Base-by-base conservation (phyloP, 2,113 vertebrate genomes). In the Charadrius vociferus region DNA sequence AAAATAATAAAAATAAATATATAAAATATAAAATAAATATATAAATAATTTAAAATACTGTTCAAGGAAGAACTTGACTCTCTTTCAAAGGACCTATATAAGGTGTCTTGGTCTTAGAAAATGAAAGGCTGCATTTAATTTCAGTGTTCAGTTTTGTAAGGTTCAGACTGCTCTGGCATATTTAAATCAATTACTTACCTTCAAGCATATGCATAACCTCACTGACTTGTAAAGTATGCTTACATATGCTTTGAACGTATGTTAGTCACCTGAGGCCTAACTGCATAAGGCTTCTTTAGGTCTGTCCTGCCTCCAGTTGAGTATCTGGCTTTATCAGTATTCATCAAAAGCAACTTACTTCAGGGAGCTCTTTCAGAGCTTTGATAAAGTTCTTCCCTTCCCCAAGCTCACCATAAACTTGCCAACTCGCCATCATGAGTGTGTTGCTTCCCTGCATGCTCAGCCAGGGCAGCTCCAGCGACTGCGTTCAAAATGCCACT, bases 101-200 rank as follows among this genome's bases (percentile, higher is more conserved):
- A 26, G 7, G 4, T 80, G 63, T 66, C 26, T 82, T 32, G 39
- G 18, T 68, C 82, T 86, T 77, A 53, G 62, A 66, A 90, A 97
- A 92, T 67, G 12, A 92, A 88, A 95, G 74, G n/a, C 49, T 95
- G 24, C 39, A 24, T 94, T 87, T 95, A 32, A 75, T 79, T 50
- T 86, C 56, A 78, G 26, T 66, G 9, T 82, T 88, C 37, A 11
- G 26, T 77, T 83, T 86, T 90, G 56, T 32, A 90, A 94, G 26
- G 21, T 55, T 85, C 53, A 79, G 23, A 67, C 41, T 73, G 34
- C 53, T 93, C 39, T 94, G 61, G 27, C 36, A 52, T 22, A 32
- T 83, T 77, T 79, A 81, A 67, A 81, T 93, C 45, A 58, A 59
- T 9, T 92, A 49, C 47, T 91, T 91, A 65, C 24, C 19, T 94